These are phyloP conservation scores for Notoglanidium macrostoma DNA, from an alignment of 2,797 vertebrate genomes.

Conservation along the genomic window DNA sequence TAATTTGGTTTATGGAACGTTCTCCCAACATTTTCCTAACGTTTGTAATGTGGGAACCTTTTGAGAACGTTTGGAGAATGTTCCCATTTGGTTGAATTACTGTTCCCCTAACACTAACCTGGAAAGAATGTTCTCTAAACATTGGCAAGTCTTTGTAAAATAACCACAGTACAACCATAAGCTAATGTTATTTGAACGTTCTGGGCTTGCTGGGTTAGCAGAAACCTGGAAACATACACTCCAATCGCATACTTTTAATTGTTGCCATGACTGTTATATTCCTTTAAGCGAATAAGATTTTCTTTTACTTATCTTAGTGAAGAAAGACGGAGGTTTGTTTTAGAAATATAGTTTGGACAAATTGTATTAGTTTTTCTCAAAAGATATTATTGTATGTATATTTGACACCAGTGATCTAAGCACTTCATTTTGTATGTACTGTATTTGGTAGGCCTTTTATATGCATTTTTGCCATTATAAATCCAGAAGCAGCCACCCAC, in stretches of 20 bases:
- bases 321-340: background rate
- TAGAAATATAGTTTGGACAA: background rate
- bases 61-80: too few species aligned
- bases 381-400: background rate
- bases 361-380: background rate
- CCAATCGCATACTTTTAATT: background rate
- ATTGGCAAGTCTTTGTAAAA: too few species aligned
- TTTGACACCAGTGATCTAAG: background rate
- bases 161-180: too few species aligned
- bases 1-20: too few species aligned
- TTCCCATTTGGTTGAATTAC: too few species aligned
- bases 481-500: constrained; percentile 15
- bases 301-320: background rate
- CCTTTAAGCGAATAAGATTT: background rate
- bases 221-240: background rate
- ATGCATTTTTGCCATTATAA: constrained; percentile 11
- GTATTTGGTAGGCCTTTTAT: background rate
- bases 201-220: too few species aligned
- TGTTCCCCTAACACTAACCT: too few species aligned
- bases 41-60: too few species aligned
- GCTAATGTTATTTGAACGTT: too few species aligned
- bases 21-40: too few species aligned
- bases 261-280: background rate
- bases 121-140: too few species aligned
- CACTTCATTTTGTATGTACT: background rate